A percentile compares a stretch with the other conserved stretches of the same genome.
Conservation (phyloP, 2,113 vertebrate species). For the Melanotaenia duboulayi region DNA sequence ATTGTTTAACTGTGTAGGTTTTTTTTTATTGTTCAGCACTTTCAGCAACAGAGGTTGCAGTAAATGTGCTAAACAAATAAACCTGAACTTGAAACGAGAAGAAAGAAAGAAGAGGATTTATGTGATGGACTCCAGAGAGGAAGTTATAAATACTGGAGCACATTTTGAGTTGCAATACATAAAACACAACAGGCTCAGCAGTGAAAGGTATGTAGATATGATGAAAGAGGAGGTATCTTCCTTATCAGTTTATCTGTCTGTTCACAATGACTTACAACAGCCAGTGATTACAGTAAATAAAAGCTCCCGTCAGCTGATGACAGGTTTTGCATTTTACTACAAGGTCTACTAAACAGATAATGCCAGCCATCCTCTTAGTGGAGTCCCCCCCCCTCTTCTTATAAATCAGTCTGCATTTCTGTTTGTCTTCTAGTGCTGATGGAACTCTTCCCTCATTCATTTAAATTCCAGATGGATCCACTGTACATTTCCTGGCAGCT, state of each 20-base stretch:
- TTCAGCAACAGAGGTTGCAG: too few species aligned
- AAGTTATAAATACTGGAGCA: constrained; percentile 9
- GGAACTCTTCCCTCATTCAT: constrained; percentile 76
- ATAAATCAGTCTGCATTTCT: constrained; percentile 46
- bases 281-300: constrained; percentile 23
- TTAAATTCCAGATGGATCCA: constrained; percentile 81
- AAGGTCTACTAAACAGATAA: constrained; percentile 9
- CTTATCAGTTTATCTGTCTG: constrained; percentile 7
- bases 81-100: background rate
- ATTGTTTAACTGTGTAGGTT: too few species aligned
- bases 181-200: background rate
- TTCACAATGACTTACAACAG: constrained; percentile 21
- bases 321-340: constrained; percentile 30
- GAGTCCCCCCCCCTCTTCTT: constrained; percentile 7
- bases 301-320: constrained; percentile 28
- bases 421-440: constrained; percentile 52
- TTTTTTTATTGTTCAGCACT: too few species aligned
- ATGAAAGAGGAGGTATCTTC: background rate
- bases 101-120: background rate
- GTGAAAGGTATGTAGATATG: background rate
- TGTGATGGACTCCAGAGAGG: constrained; percentile 24
- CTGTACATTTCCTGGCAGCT: constrained; percentile 83
- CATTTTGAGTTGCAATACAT: constrained; percentile 2
- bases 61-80: too few species aligned
- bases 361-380: constrained; percentile 9